Percentiles rank a stretch among this genome's conserved stretches.
Conservation (phyloP, 2,797 vertebrate species). For the Macrochelys suwanniensis region DNA sequence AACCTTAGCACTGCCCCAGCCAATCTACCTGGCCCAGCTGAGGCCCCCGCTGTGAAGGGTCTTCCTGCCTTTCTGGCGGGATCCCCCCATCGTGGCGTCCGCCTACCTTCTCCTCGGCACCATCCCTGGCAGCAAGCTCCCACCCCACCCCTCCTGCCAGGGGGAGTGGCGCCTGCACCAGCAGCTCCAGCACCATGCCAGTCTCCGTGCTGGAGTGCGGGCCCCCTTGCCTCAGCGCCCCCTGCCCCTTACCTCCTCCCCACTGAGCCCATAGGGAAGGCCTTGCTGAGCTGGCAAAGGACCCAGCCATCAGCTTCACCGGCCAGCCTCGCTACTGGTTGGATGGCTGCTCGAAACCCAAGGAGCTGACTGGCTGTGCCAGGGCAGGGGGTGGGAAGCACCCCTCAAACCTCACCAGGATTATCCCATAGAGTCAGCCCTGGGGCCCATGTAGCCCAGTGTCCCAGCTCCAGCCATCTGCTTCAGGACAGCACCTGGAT, state of each 20-base stretch:
- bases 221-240: background rate
- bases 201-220: rapidly evolving
- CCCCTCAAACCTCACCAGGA: background rate
- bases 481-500: background rate
- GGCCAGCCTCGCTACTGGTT: background rate
- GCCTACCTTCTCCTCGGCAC: background rate
- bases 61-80: background rate
- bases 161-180: background rate
- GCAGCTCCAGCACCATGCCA: background rate
- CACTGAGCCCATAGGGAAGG: background rate
- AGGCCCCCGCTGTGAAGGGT: background rate
- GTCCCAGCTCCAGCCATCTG: background rate
- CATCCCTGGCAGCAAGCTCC: background rate
- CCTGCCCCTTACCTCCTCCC: background rate
- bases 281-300: background rate
- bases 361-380: background rate
- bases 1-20: background rate
- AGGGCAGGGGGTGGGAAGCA: background rate
- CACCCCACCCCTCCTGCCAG: background rate
- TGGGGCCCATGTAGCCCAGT: background rate
- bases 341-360: background rate
- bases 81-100: background rate
- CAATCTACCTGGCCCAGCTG: background rate
- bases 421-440: background rate
- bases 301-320: background rate